Base-by-base conservation (phyloP, 2,888 invertebrate species). In the Alsophila aescularia region DNA sequence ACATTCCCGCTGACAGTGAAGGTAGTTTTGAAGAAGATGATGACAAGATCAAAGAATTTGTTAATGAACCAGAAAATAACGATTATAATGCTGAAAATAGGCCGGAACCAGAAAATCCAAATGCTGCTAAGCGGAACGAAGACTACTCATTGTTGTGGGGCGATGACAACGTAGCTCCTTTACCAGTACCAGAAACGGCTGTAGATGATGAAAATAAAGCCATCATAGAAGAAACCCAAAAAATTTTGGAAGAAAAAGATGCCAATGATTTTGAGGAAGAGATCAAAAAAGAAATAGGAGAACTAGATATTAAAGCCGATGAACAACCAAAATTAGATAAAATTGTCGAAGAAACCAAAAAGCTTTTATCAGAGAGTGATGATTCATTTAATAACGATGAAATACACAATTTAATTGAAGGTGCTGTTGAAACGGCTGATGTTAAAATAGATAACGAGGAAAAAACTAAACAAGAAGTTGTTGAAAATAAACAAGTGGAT, bases 131-230 rank as follows among this genome's bases (percentile, higher is more conserved):
- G 13, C 13, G 35, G 9, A 42, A 61, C n/a, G 49, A 58, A 12
- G 64, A 69, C 27, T 69, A 68, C 14, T 61, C 65, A 27, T 39
- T 69, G 7, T 35, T 62, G 0, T 70, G 63, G 67, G 62, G 56
- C 35, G 65, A 67, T 31, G 52, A 57, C 3, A 60, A 42, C n/a
- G 42, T 64, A 7, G 63, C 62, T 9, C 64, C 68, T 10, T 27
- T 64, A 41, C 66, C 64, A 4, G 47, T 62, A 2, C 62, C 62
- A 2, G 59, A 62, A 8, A 35, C n/a, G 5, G 21, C 31, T 3
- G 53, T 61, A 42, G 32, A 47, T 2, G 43, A 29, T 31, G 52
- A 66, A 52, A 60, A 62, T 4, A 36, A 60, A 40, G 44, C 52
- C 0, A 53, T 57, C 2, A 18, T 45, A 5, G 52, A 51, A n/a